A percentile compares a stretch with the other conserved stretches of the same genome.
Conservation (phyloP, 2,113 vertebrate genomes). For the Micronisus gabar region DNA sequence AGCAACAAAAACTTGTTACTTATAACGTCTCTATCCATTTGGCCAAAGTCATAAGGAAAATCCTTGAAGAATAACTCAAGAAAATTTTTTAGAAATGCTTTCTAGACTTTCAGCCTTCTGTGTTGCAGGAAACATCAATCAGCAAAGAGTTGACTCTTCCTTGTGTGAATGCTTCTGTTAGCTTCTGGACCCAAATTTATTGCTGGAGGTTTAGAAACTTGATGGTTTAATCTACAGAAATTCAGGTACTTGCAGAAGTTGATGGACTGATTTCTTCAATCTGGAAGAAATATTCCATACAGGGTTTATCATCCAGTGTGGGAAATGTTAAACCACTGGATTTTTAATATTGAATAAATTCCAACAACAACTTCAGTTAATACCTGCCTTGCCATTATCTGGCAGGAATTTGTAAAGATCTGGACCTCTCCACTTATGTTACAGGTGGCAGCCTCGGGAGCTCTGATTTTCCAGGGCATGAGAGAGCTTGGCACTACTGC, state of each 20-base stretch:
- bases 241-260: constrained; percentile 63
- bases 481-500: constrained; percentile 66
- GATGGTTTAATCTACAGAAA: constrained; percentile 71
- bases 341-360: constrained; percentile 37
- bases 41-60: background rate
- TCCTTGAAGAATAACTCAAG: background rate
- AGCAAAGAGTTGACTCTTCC: background rate
- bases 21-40: background rate
- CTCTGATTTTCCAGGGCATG: constrained; percentile 69
- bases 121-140: constrained; percentile 28
- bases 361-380: constrained; percentile 23
- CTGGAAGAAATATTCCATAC: constrained; percentile 49
- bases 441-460: constrained; percentile 67
- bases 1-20: background rate
- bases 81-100: background rate
- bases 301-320: constrained; percentile 40
- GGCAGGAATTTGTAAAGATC: constrained; percentile 66
- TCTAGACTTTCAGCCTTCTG: constrained; percentile 47
- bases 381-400: constrained; percentile 53
- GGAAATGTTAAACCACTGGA: constrained; percentile 33
- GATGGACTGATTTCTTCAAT: constrained; percentile 61
- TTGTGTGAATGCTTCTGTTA: constrained; percentile 25
- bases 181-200: constrained; percentile 40
- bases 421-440: constrained; percentile 70
- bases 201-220: constrained; percentile 67